These are phyloP conservation scores for Alfaro cultratus DNA, from an alignment of 2,797 vertebrate species.

Conservation along the genomic window DNA sequence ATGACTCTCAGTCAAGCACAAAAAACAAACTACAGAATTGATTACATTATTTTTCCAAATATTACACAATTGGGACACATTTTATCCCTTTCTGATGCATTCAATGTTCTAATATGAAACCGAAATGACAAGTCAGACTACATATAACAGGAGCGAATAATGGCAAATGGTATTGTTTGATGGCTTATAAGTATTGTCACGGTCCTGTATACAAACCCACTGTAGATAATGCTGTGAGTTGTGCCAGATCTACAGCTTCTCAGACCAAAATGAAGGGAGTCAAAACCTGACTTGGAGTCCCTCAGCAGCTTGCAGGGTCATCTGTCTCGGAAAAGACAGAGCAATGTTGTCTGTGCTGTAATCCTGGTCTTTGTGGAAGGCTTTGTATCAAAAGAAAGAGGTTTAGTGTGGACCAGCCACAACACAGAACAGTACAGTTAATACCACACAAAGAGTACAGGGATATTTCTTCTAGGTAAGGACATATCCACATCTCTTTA, in stretches of 20 bases:
- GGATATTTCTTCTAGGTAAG: background rate
- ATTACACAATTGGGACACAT: background rate
- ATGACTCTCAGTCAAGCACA: background rate
- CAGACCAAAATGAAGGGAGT: background rate
- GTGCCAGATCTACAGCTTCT: background rate
- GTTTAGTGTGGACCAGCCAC: background rate
- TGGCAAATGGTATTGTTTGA: background rate
- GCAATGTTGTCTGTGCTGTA: background rate
- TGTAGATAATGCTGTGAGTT: background rate
- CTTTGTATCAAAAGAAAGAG: constrained; percentile 1
- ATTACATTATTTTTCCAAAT: background rate
- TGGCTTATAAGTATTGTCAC: background rate
- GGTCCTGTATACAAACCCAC: background rate
- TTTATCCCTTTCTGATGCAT: background rate
- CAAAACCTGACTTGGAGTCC: background rate
- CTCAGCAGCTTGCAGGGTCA: constrained; percentile 1
- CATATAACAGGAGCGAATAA: background rate
- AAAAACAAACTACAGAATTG: background rate
- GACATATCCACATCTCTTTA: background rate
- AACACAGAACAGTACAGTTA: background rate
- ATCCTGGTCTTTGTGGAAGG: constrained; percentile 8
- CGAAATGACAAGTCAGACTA: background rate
- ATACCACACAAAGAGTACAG: background rate
- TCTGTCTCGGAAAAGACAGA: background rate
- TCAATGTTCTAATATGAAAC: background rate